Percentiles rank a stretch among this genome's conserved stretches.
These are phyloP conservation scores for Drosophila pseudoananassae DNA, from an alignment of 1,140 invertebrate genomes.

Conservation along the genomic window DNA sequence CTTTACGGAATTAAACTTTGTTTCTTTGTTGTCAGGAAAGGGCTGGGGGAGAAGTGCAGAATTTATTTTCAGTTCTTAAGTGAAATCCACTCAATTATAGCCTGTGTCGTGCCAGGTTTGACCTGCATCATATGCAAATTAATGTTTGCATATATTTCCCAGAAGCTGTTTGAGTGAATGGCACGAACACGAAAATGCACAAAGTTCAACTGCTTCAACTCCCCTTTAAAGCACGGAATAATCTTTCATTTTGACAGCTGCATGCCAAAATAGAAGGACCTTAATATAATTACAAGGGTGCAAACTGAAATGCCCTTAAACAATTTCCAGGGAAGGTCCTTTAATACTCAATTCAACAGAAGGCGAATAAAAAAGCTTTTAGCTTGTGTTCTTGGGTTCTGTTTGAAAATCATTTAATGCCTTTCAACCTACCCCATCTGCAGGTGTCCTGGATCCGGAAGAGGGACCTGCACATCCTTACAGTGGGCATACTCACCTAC, in stretches of 20 bases:
- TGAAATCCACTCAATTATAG: neutral
- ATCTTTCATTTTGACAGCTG: constrained; percentile 5
- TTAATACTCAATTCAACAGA: neutral
- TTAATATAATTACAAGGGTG: constrained; percentile 1
- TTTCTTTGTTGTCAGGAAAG: neutral
- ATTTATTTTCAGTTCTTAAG: neutral
- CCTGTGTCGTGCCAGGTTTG: neutral
- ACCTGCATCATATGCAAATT: constrained; percentile 2
- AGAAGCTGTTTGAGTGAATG: neutral
- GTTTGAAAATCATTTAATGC: constrained; percentile 2
- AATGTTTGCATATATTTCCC: constrained; percentile 1
- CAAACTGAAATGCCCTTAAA: neutral
- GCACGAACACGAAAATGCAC: neutral
- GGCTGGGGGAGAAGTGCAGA: neutral
- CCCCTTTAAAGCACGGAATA: neutral
- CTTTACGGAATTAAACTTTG: constrained; percentile 1
- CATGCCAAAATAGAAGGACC: neutral
- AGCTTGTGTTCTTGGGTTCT: neutral
- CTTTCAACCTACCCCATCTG: neutral
- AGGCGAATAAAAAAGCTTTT: neutral
- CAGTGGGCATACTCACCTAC: constrained; percentile 90
- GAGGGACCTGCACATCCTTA: constrained; percentile 90
- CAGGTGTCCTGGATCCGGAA: constrained; percentile 92
- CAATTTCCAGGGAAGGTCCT: neutral
- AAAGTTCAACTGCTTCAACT: neutral